phyloP scores from a whole-genome alignment of 2,797 vertebrate species.

The Xerus rutilus region DNA sequence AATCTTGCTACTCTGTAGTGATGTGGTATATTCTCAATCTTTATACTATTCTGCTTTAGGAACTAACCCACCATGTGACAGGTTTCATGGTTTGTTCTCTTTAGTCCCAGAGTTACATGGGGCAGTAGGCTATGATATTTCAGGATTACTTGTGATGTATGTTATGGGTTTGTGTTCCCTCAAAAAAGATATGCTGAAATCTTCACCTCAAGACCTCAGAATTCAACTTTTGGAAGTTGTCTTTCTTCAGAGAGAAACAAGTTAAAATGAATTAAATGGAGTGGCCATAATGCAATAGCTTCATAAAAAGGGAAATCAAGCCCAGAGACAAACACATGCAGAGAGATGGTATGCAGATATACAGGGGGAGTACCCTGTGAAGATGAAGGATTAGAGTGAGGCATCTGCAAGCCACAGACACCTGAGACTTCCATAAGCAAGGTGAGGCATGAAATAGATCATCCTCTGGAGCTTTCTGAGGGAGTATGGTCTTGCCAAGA shows the following conservation, averaged over 20 bases:
- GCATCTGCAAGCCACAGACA: neutral
- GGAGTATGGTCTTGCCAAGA: neutral
- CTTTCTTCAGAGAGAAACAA: neutral
- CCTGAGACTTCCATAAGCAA: too few species aligned
- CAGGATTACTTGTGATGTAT: neutral
- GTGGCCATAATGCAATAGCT: neutral
- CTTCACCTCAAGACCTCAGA: neutral
- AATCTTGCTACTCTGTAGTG: neutral
- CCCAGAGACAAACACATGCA: neutral
- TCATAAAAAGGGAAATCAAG: neutral
- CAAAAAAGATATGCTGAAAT: neutral
- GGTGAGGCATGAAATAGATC: too few species aligned
- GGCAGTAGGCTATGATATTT: neutral
- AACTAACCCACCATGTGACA: neutral
- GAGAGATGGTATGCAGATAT: neutral
- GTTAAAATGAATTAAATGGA: neutral
- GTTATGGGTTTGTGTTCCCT: neutral
- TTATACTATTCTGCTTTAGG: neutral
- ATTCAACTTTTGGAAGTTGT: neutral
- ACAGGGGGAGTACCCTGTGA: neutral
- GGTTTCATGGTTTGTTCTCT: neutral
- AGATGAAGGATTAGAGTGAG: neutral
- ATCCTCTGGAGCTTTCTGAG: neutral
- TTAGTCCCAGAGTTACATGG: too few species aligned
- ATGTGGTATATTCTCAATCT: too few species aligned